Evolutionary conservation across 2,113 vertebrate species (phyloP).

Genomic region (Donacobius atricapilla): DNA sequence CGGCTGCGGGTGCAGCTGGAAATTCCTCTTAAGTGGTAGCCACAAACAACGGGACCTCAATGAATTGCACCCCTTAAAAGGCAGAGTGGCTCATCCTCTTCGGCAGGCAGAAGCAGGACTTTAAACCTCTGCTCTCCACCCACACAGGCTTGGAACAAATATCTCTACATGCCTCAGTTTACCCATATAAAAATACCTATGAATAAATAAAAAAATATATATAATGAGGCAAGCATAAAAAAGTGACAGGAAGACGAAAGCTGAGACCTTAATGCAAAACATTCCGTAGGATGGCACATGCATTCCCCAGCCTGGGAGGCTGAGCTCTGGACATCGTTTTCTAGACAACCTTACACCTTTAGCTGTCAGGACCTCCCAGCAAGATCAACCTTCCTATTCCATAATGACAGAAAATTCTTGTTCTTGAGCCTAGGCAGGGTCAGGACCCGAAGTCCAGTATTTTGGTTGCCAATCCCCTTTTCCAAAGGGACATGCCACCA

Average conservation of each 20-base stretch:
- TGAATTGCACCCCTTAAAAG: background rate
- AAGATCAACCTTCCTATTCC: background rate
- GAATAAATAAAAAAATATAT: background rate
- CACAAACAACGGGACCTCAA: background rate
- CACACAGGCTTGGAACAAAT: accelerated
- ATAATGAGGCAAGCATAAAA: background rate
- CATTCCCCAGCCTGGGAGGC: accelerated
- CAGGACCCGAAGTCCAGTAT: background rate
- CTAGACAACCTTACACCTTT: background rate
- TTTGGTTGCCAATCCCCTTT: background rate
- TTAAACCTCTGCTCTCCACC: background rate
- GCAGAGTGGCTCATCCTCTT: background rate
- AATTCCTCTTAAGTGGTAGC: conserved; percentile 7
- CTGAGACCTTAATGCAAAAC: background rate
- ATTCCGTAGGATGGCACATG: background rate
- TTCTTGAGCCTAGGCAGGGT: background rate
- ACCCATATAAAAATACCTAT: background rate
- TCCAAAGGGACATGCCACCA: background rate
- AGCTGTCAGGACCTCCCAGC: background rate
- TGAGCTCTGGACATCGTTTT: background rate
- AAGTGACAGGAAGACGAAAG: background rate
- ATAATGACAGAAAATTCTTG: background rate
- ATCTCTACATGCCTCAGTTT: background rate
- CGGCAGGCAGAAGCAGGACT: background rate
- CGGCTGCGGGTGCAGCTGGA: conserved; percentile 30